phyloP scores from a whole-genome alignment of 2,113 vertebrate species.

The Nibea coibor region DNA sequence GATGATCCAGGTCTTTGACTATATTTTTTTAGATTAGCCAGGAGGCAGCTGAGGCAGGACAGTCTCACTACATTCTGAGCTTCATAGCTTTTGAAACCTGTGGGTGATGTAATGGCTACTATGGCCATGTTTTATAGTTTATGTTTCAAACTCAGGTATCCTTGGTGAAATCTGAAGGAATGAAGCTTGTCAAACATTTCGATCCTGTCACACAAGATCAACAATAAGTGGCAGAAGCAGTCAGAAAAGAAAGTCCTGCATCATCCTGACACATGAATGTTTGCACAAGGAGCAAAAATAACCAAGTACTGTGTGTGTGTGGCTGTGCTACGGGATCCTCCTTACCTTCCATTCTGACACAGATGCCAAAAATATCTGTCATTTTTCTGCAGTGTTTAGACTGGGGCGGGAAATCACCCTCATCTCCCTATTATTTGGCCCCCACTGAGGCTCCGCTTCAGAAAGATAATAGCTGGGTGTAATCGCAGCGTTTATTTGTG shows the following conservation, averaged over 20 bases:
- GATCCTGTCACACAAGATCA: background rate
- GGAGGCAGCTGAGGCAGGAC: no score
- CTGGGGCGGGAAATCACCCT: constrained; percentile 5
- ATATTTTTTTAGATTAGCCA: no score
- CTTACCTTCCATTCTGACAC: constrained; percentile 25
- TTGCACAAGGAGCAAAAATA: constrained; percentile 5
- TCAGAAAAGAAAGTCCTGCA: background rate
- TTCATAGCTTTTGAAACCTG: no score
- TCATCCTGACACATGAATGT: constrained; percentile 8
- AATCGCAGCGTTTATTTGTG: constrained; percentile 12
- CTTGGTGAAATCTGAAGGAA: no score
- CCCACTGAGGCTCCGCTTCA: constrained; percentile 15
- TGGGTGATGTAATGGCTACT: no score
- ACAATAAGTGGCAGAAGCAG: background rate
- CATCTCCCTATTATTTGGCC: constrained; percentile 34
- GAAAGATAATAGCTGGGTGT: constrained; percentile 44
- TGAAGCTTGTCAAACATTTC: background rate
- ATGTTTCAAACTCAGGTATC: no score
- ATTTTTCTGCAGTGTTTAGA: constrained; percentile 37
- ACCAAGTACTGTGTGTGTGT: background rate
- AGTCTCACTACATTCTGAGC: no score
- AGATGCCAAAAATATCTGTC: constrained; percentile 34
- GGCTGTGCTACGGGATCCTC: background rate
- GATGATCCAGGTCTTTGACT: no score
- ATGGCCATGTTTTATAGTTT: no score